Evolutionary conservation across 64 coral and sea anemone species (phyloP).

Genomic region (Cladopsammia gracilis): DNA sequence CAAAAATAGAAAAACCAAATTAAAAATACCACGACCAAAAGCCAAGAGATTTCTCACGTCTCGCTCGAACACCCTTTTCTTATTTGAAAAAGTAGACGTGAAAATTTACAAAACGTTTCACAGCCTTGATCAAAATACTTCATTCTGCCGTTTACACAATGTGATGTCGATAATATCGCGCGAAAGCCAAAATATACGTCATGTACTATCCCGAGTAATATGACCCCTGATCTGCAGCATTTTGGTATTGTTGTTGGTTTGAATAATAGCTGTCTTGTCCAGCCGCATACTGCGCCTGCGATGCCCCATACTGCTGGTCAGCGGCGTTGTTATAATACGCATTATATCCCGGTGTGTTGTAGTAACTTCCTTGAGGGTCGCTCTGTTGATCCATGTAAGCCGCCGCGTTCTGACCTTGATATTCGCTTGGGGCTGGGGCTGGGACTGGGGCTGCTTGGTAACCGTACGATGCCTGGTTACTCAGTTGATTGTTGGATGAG

Average conservation of each 20-base stretch:
- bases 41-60: too few species aligned
- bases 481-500: not conserved
- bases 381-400: not conserved
- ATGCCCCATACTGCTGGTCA: not conserved
- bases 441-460: slow-evolving; percentile 2
- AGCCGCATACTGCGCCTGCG: not conserved
- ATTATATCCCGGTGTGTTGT: not conserved
- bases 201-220: slow-evolving; percentile 26
- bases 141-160: too few species aligned
- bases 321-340: not conserved
- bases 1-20: too few species aligned
- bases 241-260: slow-evolving; percentile 19
- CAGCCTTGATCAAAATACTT: too few species aligned
- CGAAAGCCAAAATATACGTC: not conserved
- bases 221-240: not conserved
- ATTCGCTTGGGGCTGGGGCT: not conserved
- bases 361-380: not conserved
- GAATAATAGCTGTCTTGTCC: not conserved
- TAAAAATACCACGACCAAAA: too few species aligned
- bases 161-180: too few species aligned
- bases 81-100: too few species aligned
- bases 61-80: too few species aligned
- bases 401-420: not conserved
- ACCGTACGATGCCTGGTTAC: slow-evolving; percentile 27
- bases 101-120: too few species aligned